Evolutionary conservation across 1,140 invertebrate species (phyloP).

Genomic region (Dendroctonus valens): DNA sequence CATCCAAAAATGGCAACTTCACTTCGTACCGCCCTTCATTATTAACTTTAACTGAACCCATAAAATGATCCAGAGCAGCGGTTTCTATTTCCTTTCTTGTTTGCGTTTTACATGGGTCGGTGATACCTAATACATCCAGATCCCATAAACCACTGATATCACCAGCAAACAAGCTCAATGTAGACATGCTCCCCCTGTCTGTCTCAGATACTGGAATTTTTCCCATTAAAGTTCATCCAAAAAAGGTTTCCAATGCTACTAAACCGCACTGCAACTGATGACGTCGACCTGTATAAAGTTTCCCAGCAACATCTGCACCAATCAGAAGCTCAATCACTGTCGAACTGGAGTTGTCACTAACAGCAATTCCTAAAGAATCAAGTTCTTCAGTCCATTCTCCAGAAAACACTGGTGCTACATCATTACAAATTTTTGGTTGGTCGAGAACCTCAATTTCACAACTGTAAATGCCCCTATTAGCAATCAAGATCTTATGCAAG

Average conservation of each 20-base stretch:
- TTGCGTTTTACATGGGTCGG: background rate
- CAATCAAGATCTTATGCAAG: too few species aligned
- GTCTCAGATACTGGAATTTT: slow-evolving; percentile 23
- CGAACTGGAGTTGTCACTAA: slow-evolving; percentile 7
- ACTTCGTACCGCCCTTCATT: slow-evolving; percentile 24
- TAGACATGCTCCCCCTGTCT: background rate
- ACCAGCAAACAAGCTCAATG: background rate
- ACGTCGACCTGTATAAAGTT: slow-evolving; percentile 40
- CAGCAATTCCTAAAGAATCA: slow-evolving; percentile 8
- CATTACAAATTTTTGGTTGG: slow-evolving; percentile 21
- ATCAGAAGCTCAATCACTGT: slow-evolving; percentile 29
- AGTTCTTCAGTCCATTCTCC: too few species aligned
- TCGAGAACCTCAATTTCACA: slow-evolving; percentile 29
- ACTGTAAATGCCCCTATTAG: slow-evolving; percentile 6
- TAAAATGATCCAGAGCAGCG: slow-evolving; percentile 11
- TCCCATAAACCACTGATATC: slow-evolving; percentile 13
- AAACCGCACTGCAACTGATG: slow-evolving; percentile 40
- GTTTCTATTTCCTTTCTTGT: background rate
- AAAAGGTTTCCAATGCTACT: slow-evolving; percentile 42
- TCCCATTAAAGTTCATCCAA: slow-evolving; percentile 47
- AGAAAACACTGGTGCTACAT: slow-evolving; percentile 2
- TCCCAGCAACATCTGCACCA: slow-evolving; percentile 45
- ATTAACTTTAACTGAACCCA: slow-evolving; percentile 6
- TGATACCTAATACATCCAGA: slow-evolving; percentile 14
- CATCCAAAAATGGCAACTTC: slow-evolving; percentile 4